phyloP scores from a whole-genome alignment of 2,888 invertebrate species.

The Trissoscelio sp. region DNA sequence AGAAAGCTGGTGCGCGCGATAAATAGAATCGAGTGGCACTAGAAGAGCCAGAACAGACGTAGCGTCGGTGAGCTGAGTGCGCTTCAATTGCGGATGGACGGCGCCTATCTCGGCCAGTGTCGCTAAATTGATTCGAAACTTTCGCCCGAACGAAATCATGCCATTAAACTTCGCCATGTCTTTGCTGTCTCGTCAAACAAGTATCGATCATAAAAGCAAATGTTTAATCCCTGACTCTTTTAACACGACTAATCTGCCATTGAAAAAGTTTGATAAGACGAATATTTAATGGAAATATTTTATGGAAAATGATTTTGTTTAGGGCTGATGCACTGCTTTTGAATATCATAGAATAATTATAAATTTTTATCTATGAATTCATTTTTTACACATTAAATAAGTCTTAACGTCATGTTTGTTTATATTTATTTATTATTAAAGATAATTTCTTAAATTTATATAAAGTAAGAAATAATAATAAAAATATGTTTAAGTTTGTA shows the following conservation, averaged over 20 bases:
- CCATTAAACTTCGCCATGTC: slow-evolving; percentile 15
- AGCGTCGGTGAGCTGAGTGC: slow-evolving; percentile 13
- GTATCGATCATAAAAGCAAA: slow-evolving; percentile 28
- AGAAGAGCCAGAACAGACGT: slow-evolving; percentile 14
- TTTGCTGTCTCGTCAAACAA: slow-evolving; percentile 12
- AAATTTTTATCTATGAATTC: too few relatives aligned
- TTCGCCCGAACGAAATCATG: slow-evolving; percentile 31
- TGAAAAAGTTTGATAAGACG: too few relatives aligned
- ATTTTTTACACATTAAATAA: too few relatives aligned
- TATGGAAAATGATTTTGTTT: too few relatives aligned
- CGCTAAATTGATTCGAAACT: slow-evolving; percentile 49
- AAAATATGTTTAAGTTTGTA: too few relatives aligned
- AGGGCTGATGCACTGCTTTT: too few relatives aligned
- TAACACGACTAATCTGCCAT: not conserved
- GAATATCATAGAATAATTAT: too few relatives aligned
- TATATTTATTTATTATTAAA: too few relatives aligned
- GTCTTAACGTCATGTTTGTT: too few relatives aligned
- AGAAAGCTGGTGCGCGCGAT: slow-evolving; percentile 52
- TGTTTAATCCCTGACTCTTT: slow-evolving; percentile 23
- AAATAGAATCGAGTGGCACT: slow-evolving; percentile 51
- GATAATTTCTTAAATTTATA: too few relatives aligned
- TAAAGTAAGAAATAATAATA: too few relatives aligned
- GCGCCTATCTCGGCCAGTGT: slow-evolving; percentile 34
- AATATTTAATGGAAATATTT: too few relatives aligned
- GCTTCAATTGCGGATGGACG: slow-evolving; percentile 33